Evolutionary conservation across 2,888 invertebrate species (phyloP), one percentile per base, ranked within the genome.

Genomic region (Doris montereyensis): DNA sequence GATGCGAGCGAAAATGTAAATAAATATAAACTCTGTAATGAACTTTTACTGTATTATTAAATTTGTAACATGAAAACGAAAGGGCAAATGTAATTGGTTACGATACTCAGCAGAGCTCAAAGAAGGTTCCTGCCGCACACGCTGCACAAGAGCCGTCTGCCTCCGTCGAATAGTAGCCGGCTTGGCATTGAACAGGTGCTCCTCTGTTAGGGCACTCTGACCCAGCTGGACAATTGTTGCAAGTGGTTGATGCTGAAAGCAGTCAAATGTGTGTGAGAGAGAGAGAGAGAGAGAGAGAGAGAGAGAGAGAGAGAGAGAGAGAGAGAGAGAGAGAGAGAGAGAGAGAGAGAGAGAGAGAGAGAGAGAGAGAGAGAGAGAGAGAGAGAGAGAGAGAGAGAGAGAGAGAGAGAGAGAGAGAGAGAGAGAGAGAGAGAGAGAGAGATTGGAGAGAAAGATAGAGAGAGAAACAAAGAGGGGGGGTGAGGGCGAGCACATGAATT

Each of bases 191-290:
- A 2, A 83, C 81, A 0, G 86, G 83, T 10, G 84, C 74, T 21
- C 81, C 83, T 4, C 81, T 81, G 79, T 83, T 82, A 5, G 87
- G 86, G 82, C 89, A 89, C 34, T 83, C 84, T 30, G 80, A 81
- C 13, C 88, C 88, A 2, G 84, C 86, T 2, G 89, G 88, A 80
- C 89, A 89, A 75, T 83, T 78, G 5, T 74, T 76, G 80, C 89
- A 89, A 0, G 83, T 35, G 4, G 84, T 83, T 81, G 86, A 87
- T 77, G 86, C 88, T 88, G 68, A n/a, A n/a, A n/a, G n/a, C n/a
- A n/a, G n/a, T n/a, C n/a, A n/a, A n/a, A n/a, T n/a, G n/a, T n/a
- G n/a, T 5, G 2, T 17, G 21, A 70, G 71, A 3, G 26, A 21
- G 32, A 26, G n/a, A 4, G 73, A 5, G 5, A 8, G 24, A 34